Base-by-base conservation (phyloP, 2,113 vertebrate genomes). In the Megaleporinus macrocephalus region DNA sequence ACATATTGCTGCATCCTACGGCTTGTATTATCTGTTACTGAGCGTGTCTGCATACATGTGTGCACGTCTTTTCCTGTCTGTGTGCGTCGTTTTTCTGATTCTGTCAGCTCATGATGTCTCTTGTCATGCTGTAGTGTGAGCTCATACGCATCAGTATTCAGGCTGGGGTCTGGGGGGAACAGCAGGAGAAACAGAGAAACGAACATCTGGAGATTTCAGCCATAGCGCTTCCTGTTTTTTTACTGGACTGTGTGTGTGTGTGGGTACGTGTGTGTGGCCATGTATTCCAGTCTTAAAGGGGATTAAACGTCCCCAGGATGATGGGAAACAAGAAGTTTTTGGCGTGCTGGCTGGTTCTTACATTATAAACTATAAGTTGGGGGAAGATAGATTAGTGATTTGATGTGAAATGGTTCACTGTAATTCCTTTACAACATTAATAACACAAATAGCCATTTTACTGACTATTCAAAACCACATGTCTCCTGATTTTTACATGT, bases 161-260 rank as follows among this genome's bases (percentile, higher is more conserved):
- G 30, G 27, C 51, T 57, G 65, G 2, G 36, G n/a, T 10, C 30
- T 53, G 47, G 5, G 30, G 13, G 66, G 76, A 41, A n/a, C n/a
- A n/a, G n/a, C n/a, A 7, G 9, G 44, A 47, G 51, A 68, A 59
- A 22, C 3, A 29, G 44, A 47, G 24, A 33, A 4, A n/a, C 13
- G 41, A 57, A 79, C 51, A 79, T 71, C 66, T 70, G 66, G 65
- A 41, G 22, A 26, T 5, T 22, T 26, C 16, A 27, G 57, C 3
- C 10, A 29, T 20, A 61, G 24, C 16, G 41, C 66, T 79, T 79
- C 78, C 78, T 79, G 53, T 79, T 79, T 79, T 79, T 79, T 69
- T 29, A 69, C 53, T 57, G 36, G 49, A 30, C 29, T 53, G 22
- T 63, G 20, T 16, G 74, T 44, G 33, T n/a, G n/a, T n/a, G n/a